Evolutionary conservation across 2,888 invertebrate species (phyloP), one percentile per base, ranked within the genome.

Genomic region (Plusia festucae): DNA sequence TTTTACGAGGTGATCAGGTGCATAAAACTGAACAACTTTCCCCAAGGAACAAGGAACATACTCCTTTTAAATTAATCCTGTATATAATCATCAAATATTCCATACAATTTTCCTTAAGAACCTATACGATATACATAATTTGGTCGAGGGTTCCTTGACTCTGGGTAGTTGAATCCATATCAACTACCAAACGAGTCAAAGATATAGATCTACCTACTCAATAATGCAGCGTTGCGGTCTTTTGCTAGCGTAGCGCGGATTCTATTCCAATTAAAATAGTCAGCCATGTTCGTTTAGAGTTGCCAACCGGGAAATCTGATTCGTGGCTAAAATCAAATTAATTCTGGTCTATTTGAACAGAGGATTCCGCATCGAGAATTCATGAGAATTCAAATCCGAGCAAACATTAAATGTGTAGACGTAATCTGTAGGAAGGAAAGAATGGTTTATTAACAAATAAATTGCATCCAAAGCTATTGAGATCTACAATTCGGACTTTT

Each of bases 221-320:
- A n/a, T 40, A 40, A 46, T 18, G 46, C 24, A 24, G 4, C 34
- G 9, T 52, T 63, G 30, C 18, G 46, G 46, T 73, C 22, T 56
- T 40, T 16, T 11, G 58, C 2, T n/a, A n/a, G n/a, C 4, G 40
- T 40, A 24, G 8, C 11, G 20, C 22, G 34, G 49, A 60, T 51
- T 44, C 49, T 30, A 18, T 30, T 49, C 32, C 53, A 64, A 61
- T 68, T 65, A 60, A 24, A 59, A 56, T 15, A 57, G 68, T 65
- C 68, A 65, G 62, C 32, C n/a, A 13, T 46, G 8, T 46, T 27
- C 27, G 32, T 44, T 40, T 44, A 8, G 53, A 6, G 46, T 11
- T 16, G 32, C 51, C 68, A 53, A 62, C 11, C 8, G 65, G 71
- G 71, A 71, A 75, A 75, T 71, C 40, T 15, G 44, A 60, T 24